Evolutionary conservation across 1,140 invertebrate genomes (phyloP).

Genomic region (Periplaneta americana): DNA sequence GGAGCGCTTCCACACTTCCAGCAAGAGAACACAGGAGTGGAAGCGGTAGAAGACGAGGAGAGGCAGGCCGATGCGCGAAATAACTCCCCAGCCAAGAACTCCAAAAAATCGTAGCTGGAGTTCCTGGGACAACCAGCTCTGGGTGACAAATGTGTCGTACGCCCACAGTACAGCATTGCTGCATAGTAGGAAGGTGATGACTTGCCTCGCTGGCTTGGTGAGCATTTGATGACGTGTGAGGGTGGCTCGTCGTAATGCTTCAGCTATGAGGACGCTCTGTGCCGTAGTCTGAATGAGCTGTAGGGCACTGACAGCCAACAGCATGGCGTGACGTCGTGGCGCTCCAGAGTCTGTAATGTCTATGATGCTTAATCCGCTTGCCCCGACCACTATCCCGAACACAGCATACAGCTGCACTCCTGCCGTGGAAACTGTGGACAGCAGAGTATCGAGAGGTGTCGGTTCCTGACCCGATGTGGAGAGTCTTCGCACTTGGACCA

Average conservation of each 20-base stretch:
- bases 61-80: conserved; percentile 57
- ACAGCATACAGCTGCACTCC: conserved; percentile 53
- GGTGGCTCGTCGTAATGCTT: conserved; percentile 48
- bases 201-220: conserved; percentile 56
- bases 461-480: conserved; percentile 36
- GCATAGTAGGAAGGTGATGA: conserved; percentile 62
- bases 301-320: conserved; percentile 40
- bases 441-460: conserved; percentile 36
- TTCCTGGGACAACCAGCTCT: conserved; percentile 51
- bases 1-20: conserved; percentile 62
- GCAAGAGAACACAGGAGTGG: conserved; percentile 60
- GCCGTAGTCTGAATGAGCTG: conserved; percentile 39
- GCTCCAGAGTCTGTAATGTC: conserved; percentile 38
- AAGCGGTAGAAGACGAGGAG: conserved; percentile 64
- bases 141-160: conserved; percentile 62
- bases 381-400: conserved; percentile 48
- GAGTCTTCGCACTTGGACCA: conserved; percentile 44
- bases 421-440: conserved; percentile 28
- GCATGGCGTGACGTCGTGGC: conserved; percentile 36
- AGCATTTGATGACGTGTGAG: conserved; percentile 46
- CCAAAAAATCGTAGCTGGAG: conserved; percentile 57
- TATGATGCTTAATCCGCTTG: conserved; percentile 36
- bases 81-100: conserved; percentile 52
- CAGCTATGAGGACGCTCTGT: conserved; percentile 57
- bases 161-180: conserved; percentile 64